Conservation (phyloP, 2,113 vertebrate species). For the Hucho hucho region DNA sequence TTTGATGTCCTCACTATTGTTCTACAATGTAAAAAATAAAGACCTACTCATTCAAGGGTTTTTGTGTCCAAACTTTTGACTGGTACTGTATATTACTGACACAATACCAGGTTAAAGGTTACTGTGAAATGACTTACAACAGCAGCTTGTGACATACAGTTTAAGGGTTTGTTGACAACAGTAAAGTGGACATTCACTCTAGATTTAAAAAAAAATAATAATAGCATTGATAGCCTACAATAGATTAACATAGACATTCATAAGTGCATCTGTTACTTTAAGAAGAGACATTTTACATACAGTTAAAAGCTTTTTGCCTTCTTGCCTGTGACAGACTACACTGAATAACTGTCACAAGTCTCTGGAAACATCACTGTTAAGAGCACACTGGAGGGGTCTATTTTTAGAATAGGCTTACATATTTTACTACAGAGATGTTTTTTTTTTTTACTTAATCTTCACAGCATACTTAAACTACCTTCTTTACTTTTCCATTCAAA, state of each 20-base stretch:
- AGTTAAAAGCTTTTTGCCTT: not conserved
- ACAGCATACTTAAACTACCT: not conserved
- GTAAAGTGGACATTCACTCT: not conserved
- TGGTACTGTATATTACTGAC: not conserved
- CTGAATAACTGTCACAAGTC: not conserved
- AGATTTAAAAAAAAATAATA: constrained; percentile 17
- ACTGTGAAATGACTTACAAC: not conserved
- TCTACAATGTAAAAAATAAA: no score
- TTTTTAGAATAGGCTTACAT: not conserved
- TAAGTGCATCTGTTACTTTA: not conserved
- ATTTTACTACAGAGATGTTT: not conserved
- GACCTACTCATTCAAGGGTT: no score
- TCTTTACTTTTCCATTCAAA: not conserved
- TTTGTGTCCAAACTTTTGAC: not conserved
- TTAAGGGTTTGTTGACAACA: not conserved
- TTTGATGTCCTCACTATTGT: no score
- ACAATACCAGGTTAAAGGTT: not conserved
- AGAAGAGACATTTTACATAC: not conserved
- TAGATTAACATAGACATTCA: constrained; percentile 14
- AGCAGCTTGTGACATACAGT: constrained; percentile 35
- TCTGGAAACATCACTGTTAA: not conserved
- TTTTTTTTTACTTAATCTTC: no score
- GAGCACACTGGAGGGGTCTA: not conserved
- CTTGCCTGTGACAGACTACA: not conserved
- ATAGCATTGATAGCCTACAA: not conserved